Evolutionary conservation across 1,140 invertebrate species (phyloP).

Genomic region (Luehdorfia chinensis): DNA sequence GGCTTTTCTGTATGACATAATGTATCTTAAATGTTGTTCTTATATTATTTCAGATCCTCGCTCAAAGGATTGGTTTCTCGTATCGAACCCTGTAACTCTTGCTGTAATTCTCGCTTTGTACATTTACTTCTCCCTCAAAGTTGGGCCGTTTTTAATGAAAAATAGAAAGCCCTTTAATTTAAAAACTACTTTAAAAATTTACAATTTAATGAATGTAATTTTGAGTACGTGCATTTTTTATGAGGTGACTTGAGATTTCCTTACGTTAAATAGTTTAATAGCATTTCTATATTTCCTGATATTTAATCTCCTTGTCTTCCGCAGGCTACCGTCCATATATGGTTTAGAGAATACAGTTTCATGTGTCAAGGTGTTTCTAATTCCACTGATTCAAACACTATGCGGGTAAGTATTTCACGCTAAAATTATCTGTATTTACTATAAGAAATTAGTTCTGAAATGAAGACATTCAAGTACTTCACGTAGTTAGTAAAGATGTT

Average conservation of each 20-base stretch:
- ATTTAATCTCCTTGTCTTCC: too few relatives aligned
- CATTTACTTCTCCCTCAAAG: constrained; percentile 8
- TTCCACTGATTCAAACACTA: neutral
- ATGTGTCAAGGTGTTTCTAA: constrained; percentile 8
- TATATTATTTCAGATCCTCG: constrained; percentile 24
- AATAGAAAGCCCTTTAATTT: constrained; percentile 18
- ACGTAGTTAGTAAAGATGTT: too few relatives aligned
- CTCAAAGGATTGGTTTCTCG: constrained; percentile 20
- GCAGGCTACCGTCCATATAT: constrained; percentile 5
- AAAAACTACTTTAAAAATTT: constrained; percentile 12
- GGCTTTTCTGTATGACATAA: too few relatives aligned
- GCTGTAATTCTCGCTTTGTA: constrained; percentile 13
- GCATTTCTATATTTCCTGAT: too few relatives aligned
- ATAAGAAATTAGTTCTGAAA: too few relatives aligned
- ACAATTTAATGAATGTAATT: constrained; percentile 19
- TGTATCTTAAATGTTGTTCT: too few relatives aligned
- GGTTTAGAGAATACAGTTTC: neutral
- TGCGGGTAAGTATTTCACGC: too few relatives aligned
- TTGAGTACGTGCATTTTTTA: constrained; percentile 17
- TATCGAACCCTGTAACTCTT: constrained; percentile 1
- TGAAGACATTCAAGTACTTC: too few relatives aligned
- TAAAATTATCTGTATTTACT: too few relatives aligned
- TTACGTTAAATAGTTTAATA: too few relatives aligned
- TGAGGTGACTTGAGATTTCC: too few relatives aligned
- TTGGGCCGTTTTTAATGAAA: constrained; percentile 19